Evolutionary conservation across 2,113 vertebrate species (phyloP), one percentile per base, ranked within the genome.

Genomic region (Pseudorectes ferrugineus): DNA sequence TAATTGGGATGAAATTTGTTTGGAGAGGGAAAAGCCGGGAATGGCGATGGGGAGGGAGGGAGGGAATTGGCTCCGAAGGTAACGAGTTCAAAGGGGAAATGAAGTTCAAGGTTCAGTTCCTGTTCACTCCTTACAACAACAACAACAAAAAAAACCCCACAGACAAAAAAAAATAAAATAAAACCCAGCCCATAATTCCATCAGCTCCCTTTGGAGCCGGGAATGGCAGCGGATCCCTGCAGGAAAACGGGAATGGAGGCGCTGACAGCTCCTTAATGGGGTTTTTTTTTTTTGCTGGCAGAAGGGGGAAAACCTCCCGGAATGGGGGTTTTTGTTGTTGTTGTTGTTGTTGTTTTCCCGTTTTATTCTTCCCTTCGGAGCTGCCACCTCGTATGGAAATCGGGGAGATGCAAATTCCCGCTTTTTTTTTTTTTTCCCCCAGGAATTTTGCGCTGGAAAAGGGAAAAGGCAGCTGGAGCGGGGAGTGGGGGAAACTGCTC

Each of bases 51-150:
- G 19, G 97, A 96, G 21, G 68, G 49, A 29, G 18, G 3, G 3
- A 94, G 97, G 97, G 97, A 97, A 97, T 97, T 92, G 97, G 97
- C 97, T 74, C 97, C 4, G 97, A 97, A 98, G 98, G 98, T 98
- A 98, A 98, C 71, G 95, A 97, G 98, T 98, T 98, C 98, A 98
- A 98, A 98, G 98, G 98, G 98, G 97, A 98, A 98, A 97, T 95
- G 97, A 97, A 98, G 98, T 98, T 98, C 98, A 98, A 98, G 97
- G 98, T 98, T 98, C 95, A 98, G 97, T 97, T 97, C 97, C 96
- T 98, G 96, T 98, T 98, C 98, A 98, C 89, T 96, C 89, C 85
- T 88, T 40, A 63, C 82, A 85, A 58, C 59, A 72, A 17, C 31
- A 14, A 6, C 6, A 4, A 67, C 8, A 65, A 80, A 42, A 63